Evolutionary conservation across 1,140 invertebrate species (phyloP).

Genomic region (Drosophila watanabei): DNA sequence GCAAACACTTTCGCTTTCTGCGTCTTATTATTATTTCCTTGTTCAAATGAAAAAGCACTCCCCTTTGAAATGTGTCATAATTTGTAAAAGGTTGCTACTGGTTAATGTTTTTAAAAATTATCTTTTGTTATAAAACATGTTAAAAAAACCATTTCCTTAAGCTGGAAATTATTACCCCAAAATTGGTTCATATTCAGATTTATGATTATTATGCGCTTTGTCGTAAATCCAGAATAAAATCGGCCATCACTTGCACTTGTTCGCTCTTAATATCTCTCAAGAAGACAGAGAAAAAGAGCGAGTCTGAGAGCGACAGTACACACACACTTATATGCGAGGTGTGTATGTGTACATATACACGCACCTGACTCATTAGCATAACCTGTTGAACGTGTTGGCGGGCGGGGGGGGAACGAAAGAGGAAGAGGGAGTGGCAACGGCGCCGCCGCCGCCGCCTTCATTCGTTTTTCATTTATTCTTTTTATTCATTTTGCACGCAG

Average conservation of each 20-base stretch:
- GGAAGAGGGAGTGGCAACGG: conserved; percentile 29
- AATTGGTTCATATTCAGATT: not conserved
- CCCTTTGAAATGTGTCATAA: too few relatives aligned
- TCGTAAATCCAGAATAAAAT: conserved; percentile 12
- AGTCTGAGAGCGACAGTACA: not conserved
- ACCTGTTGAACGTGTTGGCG: conserved; percentile 66
- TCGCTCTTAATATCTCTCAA: conserved; percentile 11
- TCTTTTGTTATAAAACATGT: not conserved
- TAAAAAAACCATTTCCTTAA: not conserved
- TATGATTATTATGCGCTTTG: not conserved
- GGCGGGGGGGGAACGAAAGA: conserved; percentile 2
- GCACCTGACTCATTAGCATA: conserved; percentile 76
- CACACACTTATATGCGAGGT: not conserved
- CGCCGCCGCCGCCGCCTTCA: conserved; percentile 27
- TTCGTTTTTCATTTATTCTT: conserved; percentile 26
- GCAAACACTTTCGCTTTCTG: conserved; percentile 9
- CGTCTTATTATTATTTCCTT: not conserved
- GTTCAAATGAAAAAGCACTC: not conserved
- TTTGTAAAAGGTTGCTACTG: not conserved
- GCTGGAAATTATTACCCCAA: not conserved
- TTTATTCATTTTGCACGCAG: conserved; percentile 58
- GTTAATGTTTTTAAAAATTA: not conserved
- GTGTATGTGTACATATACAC: not conserved
- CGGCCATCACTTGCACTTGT: conserved; percentile 41
- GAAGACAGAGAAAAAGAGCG: conserved; percentile 1